Evolutionary conservation across 1,140 invertebrate genomes (phyloP).

Genomic region (Listronotus bonariensis): DNA sequence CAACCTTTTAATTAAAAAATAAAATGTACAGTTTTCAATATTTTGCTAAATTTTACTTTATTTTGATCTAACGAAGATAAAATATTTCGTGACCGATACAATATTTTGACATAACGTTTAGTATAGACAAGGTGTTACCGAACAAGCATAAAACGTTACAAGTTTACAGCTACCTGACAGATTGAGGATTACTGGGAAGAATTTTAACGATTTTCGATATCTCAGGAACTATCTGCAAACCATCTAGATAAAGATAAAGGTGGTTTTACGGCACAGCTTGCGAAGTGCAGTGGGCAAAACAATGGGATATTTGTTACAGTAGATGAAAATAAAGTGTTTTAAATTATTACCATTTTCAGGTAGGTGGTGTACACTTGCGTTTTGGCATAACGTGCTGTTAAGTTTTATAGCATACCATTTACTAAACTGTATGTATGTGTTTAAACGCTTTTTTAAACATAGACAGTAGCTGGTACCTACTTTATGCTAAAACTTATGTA

Average conservation of each 20-base stretch:
- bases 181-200: conserved; percentile 26
- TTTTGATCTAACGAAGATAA: not conserved
- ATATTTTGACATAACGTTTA: conserved; percentile 23
- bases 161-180: conserved; percentile 29
- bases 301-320: conserved; percentile 25
- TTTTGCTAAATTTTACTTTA: too few relatives aligned
- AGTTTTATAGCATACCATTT: too few relatives aligned
- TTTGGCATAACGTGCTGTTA: too few relatives aligned
- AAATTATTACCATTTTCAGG: conserved; percentile 9
- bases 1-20: too few relatives aligned
- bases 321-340: conserved; percentile 18
- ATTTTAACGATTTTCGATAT: conserved; percentile 30
- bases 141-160: conserved; percentile 24
- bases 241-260: conserved; percentile 20
- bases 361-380: too few relatives aligned
- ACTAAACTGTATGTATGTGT: too few relatives aligned
- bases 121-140: conserved; percentile 29
- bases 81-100: not conserved
- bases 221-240: conserved; percentile 18
- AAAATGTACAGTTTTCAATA: too few relatives aligned
- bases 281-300: conserved; percentile 31
- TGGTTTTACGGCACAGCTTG: conserved; percentile 21
- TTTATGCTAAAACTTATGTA: too few relatives aligned
- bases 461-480: too few relatives aligned
- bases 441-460: too few relatives aligned